These are phyloP conservation scores for Drosophila rubida DNA, from an alignment of 2,888 invertebrate genomes.

Conservation along the genomic window DNA sequence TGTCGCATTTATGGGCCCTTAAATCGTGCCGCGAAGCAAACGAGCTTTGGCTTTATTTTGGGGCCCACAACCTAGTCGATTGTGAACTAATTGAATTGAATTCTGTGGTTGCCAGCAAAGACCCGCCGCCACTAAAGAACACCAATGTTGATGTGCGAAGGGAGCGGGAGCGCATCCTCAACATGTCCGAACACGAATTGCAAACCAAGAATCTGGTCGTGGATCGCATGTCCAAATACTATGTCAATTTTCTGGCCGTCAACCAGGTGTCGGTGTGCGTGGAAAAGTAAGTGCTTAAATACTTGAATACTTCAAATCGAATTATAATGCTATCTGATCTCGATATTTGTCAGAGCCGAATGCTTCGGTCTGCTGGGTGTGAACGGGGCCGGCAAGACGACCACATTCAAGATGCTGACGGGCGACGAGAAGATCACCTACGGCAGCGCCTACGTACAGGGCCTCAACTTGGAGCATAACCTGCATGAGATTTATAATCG, in stretches of 20 bases:
- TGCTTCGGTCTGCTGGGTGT: slow-evolving; percentile 93
- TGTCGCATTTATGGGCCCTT: too few relatives aligned
- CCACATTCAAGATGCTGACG: slow-evolving; percentile 95
- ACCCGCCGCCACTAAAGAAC: slow-evolving; percentile 76
- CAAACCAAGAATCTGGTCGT: slow-evolving; percentile 87
- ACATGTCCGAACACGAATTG: slow-evolving; percentile 83
- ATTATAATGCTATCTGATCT: too few relatives aligned
- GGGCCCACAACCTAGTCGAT: too few relatives aligned
- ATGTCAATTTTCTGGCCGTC: slow-evolving; percentile 91
- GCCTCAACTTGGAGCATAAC: slow-evolving; percentile 86
- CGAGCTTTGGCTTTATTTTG: too few relatives aligned
- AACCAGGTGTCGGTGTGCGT: slow-evolving; percentile 89
- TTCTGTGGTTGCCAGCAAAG: slow-evolving; percentile 54
- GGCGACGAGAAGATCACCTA: slow-evolving; percentile 90
- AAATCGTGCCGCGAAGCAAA: too few relatives aligned
- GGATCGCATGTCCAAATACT: slow-evolving; percentile 90
- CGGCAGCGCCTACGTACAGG: slow-evolving; percentile 90
- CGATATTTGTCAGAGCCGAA: slow-evolving; percentile 87
- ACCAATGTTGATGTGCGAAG: slow-evolving; percentile 87
- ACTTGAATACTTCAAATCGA: too few relatives aligned
- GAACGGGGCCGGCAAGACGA: slow-evolving; percentile 95
- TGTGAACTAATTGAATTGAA: background rate
- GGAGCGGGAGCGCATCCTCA: slow-evolving; percentile 86
- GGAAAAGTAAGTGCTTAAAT: slow-evolving; percentile 74
- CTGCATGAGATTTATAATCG: slow-evolving; percentile 87